Conservation (phyloP, 1,140 invertebrate species). For the Hermetia illucens region DNA sequence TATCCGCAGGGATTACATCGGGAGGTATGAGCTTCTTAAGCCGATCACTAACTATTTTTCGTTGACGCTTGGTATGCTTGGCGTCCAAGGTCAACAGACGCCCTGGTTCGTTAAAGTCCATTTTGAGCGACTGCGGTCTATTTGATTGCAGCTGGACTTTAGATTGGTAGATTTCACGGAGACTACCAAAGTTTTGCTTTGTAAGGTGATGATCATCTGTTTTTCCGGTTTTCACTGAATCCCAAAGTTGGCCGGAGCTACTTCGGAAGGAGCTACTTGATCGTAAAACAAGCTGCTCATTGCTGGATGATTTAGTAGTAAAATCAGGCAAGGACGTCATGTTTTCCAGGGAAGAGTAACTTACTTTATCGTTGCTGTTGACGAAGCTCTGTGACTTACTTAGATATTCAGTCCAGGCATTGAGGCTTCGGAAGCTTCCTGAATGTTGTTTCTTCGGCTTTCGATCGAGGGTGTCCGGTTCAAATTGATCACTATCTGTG, state of each 20-base stretch:
- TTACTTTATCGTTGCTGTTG: slow-evolving; percentile 39
- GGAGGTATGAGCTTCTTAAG: slow-evolving; percentile 37
- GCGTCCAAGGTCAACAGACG: slow-evolving; percentile 44
- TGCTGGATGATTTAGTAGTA: slow-evolving; percentile 13
- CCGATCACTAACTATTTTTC: slow-evolving; percentile 34
- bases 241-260: no score
- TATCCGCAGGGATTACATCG: slow-evolving; percentile 40
- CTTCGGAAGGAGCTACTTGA: slow-evolving; percentile 23
- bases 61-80: slow-evolving; percentile 51
- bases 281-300: slow-evolving; percentile 13
- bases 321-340: slow-evolving; percentile 15
- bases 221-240: slow-evolving; percentile 3
- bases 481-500: slow-evolving; percentile 47
- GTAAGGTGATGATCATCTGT: not conserved
- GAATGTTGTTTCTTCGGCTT: slow-evolving; percentile 48
- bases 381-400: slow-evolving; percentile 33
- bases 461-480: slow-evolving; percentile 71
- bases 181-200: slow-evolving; percentile 40
- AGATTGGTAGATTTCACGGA: slow-evolving; percentile 58
- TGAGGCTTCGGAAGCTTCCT: slow-evolving; percentile 32
- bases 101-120: slow-evolving; percentile 32
- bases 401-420: slow-evolving; percentile 27
- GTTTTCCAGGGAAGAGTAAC: slow-evolving; percentile 25
- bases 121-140: slow-evolving; percentile 9
- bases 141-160: slow-evolving; percentile 30